These are phyloP conservation scores for Apotomis capreana DNA, from an alignment of 2,888 invertebrate genomes.

Conservation along the genomic window DNA sequence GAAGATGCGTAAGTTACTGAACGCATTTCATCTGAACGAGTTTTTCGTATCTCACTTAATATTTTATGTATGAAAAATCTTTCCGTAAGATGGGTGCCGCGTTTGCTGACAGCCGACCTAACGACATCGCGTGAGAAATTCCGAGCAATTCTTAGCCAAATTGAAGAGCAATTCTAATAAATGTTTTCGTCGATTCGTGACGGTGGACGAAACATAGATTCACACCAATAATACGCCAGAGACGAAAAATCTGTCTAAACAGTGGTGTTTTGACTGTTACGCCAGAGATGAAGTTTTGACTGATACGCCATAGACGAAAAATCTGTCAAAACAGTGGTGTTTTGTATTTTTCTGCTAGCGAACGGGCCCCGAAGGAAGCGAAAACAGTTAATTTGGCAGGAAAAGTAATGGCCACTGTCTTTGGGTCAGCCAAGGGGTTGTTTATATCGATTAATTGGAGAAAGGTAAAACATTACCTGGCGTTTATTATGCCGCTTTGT, in stretches of 20 bases:
- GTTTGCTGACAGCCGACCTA: background rate
- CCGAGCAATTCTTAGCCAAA: conserved; percentile 1
- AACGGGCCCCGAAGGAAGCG: background rate
- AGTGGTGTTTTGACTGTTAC: background rate
- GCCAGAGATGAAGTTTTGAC: too few species aligned
- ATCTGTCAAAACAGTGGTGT: background rate
- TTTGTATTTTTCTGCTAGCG: background rate
- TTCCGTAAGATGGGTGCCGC: background rate
- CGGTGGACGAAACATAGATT: background rate
- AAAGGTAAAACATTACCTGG: conserved; percentile 4
- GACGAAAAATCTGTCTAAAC: background rate
- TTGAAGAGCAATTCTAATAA: background rate
- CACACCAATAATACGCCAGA: conserved; percentile 3
- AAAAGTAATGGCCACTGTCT: too few species aligned
- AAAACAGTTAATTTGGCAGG: too few species aligned
- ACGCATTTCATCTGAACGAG: too few species aligned
- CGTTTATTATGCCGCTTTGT: conserved; percentile 11
- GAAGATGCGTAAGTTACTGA: too few species aligned
- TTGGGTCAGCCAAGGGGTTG: conserved; percentile 1
- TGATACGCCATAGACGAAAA: background rate
- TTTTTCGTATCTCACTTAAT: background rate
- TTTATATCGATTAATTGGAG: conserved; percentile 6
- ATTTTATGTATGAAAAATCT: conserved; percentile 1
- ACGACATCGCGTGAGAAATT: background rate
- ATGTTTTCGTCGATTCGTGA: background rate